phyloP scores from a whole-genome alignment of 2,113 vertebrate genomes.

The Kryptolebias marmoratus region DNA sequence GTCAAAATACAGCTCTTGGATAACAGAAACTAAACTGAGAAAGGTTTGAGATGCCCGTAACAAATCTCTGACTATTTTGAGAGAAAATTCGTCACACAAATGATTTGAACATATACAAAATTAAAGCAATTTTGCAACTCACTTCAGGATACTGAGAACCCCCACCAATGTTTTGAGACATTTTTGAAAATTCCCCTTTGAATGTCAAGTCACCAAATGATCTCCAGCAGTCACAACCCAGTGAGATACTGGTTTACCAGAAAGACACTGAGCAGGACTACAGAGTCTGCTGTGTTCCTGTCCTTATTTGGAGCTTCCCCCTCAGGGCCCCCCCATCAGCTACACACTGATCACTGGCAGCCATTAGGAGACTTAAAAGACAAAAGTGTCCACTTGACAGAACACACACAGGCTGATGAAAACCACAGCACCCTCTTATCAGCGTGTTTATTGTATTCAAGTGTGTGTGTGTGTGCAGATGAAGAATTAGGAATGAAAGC shows the following conservation, averaged over 20 bases:
- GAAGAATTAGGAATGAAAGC: neutral
- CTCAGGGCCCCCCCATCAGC: neutral
- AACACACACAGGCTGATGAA: neutral
- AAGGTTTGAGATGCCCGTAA: no score
- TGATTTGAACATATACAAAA: no score
- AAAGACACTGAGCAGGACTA: neutral
- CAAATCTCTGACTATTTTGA: no score
- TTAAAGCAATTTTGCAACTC: no score
- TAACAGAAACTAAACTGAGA: no score
- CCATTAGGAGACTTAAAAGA: conserved; percentile 18
- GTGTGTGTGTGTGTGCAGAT: neutral
- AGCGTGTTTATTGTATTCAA: neutral
- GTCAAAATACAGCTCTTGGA: no score
- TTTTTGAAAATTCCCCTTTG: no score
- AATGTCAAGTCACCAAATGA: no score
- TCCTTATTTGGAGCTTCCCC: conserved; percentile 19
- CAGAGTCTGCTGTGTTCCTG: neutral
- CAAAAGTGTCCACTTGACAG: conserved; percentile 8
- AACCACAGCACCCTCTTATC: conserved; percentile 33
- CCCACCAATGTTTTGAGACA: no score
- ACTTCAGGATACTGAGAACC: no score
- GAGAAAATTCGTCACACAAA: no score
- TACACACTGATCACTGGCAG: conserved; percentile 10
- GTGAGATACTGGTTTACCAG: neutral
- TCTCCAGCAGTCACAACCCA: no score